phyloP scores from a whole-genome alignment of 2,797 vertebrate genomes.

The Megaceryle alcyon region DNA sequence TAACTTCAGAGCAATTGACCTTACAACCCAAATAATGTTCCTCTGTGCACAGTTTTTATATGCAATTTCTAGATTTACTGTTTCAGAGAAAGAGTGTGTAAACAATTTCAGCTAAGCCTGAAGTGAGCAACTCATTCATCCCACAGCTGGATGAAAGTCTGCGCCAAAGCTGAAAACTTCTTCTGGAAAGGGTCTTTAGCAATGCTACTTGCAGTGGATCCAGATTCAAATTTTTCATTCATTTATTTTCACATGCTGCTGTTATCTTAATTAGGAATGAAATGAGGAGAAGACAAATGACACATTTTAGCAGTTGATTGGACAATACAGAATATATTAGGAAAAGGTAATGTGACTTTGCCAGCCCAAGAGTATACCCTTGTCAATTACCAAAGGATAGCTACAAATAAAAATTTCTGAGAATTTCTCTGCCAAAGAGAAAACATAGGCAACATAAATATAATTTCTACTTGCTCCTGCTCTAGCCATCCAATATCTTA shows the following conservation, averaged over 20 bases:
- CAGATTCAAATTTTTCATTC: background rate
- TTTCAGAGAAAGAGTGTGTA: background rate
- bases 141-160: background rate
- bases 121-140: background rate
- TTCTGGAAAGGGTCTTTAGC: background rate
- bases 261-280: background rate
- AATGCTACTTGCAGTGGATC: background rate
- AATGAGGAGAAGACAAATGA: background rate
- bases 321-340: background rate
- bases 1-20: slow-evolving; percentile 41
- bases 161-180: background rate
- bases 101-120: slow-evolving; percentile 4
- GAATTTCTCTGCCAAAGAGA: background rate
- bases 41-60: slow-evolving; percentile 6
- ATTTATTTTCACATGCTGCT: background rate
- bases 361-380: background rate
- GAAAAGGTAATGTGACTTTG: background rate
- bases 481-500: background rate
- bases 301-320: background rate
- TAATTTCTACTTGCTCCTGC: background rate
- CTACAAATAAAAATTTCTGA: background rate
- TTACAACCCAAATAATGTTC: slow-evolving; percentile 27
- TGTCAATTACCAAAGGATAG: background rate
- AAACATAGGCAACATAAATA: background rate
- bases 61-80: slow-evolving; percentile 29